Evolutionary conservation across 1,140 invertebrate species (phyloP).

Genomic region (Watersipora subatra): DNA sequence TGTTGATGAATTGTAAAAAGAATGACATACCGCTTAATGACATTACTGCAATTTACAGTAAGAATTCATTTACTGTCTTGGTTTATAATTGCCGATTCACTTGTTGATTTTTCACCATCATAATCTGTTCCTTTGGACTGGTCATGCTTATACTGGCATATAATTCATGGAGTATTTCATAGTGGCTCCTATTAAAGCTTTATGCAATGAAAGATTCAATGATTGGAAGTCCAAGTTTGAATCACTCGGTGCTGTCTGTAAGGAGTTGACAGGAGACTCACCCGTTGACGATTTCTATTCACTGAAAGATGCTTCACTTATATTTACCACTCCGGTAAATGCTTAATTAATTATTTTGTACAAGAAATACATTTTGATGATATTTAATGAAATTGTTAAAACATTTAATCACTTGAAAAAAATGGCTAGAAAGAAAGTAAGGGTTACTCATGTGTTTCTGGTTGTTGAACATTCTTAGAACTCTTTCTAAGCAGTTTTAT

Average conservation of each 20-base stretch:
- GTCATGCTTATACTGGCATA: too few relatives aligned
- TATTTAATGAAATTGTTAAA: too few relatives aligned
- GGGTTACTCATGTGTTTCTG: too few relatives aligned
- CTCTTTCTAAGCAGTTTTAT: too few relatives aligned
- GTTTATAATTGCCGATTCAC: background rate
- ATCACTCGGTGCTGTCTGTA: conserved; percentile 48
- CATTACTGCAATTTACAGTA: conserved; percentile 35
- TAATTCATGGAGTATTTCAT: too few relatives aligned
- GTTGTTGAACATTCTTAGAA: too few relatives aligned
- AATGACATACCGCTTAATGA: background rate
- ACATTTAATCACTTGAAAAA: too few relatives aligned
- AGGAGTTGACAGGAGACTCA: conserved; percentile 62
- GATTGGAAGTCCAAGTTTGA: conserved; percentile 62
- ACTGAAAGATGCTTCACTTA: conserved; percentile 44
- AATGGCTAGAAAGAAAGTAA: too few relatives aligned
- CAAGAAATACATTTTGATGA: too few relatives aligned
- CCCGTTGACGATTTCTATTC: conserved; percentile 49
- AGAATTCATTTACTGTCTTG: conserved; percentile 8
- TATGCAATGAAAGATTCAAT: conserved; percentile 55
- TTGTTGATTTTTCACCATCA: too few relatives aligned
- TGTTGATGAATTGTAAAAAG: conserved; percentile 28
- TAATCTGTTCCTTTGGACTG: too few relatives aligned
- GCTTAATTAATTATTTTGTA: background rate
- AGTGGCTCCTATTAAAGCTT: conserved; percentile 68
- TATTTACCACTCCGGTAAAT: conserved; percentile 59